Conservation (phyloP, 2,797 vertebrate genomes). For the Pachyuromys duprasi region DNA sequence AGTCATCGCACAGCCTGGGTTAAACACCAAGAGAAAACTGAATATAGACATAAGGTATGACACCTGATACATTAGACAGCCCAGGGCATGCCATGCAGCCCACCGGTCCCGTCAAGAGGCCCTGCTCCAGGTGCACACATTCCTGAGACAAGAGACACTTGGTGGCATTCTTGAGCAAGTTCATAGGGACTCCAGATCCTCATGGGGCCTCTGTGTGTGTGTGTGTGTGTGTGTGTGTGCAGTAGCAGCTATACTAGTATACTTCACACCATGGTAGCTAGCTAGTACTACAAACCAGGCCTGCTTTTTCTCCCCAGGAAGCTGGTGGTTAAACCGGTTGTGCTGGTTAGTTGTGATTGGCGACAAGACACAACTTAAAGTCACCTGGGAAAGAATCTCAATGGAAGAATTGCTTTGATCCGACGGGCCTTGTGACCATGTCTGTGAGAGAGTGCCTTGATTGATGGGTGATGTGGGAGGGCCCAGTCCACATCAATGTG, state of each 20-base stretch:
- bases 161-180: not conserved
- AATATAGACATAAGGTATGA: not conserved
- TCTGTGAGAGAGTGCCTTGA: not conserved
- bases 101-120: not conserved
- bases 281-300: not conserved
- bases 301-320: not conserved
- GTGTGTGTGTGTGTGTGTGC: not conserved
- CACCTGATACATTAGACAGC: rapidly evolving
- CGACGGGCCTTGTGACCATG: not conserved
- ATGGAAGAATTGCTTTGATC: not conserved
- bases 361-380: not conserved
- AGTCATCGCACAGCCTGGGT: not conserved
- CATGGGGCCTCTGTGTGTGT: not conserved
- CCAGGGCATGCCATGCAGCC: too few species aligned
- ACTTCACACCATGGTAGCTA: not conserved
- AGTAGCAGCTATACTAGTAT: not conserved
- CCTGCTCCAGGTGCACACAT: not conserved
- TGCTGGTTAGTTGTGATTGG: not conserved
- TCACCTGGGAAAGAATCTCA: not conserved
- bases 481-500: not conserved
- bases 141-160: not conserved
- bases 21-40: not conserved
- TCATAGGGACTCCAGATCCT: not conserved
- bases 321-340: not conserved
- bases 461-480: not conserved